Percentiles rank a stretch among this genome's conserved stretches.
These are phyloP conservation scores for Melieria crassipennis DNA, from an alignment of 2,888 invertebrate genomes.

Conservation along the genomic window DNA sequence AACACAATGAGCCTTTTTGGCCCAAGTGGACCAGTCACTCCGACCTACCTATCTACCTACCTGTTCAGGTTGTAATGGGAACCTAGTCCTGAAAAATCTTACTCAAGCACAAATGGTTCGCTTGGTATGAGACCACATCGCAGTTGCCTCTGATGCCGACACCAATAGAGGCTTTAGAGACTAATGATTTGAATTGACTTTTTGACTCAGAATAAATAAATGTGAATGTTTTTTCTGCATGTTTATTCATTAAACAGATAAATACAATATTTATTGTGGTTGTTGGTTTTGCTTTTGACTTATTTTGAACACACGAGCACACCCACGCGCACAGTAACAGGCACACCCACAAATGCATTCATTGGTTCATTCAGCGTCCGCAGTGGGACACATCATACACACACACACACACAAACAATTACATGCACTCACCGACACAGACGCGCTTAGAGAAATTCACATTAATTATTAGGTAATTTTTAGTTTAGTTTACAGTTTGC, in stretches of 20 bases:
- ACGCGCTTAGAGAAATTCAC: conserved; percentile 28
- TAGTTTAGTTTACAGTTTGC: conserved; percentile 13
- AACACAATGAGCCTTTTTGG: too few relatives aligned
- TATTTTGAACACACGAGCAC: conserved; percentile 14
- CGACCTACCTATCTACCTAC: too few relatives aligned
- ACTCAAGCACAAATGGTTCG: too few relatives aligned
- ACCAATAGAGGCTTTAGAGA: too few relatives aligned
- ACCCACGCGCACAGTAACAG: neutral
- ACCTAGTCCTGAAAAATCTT: too few relatives aligned
- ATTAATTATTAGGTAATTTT: conserved; percentile 19
- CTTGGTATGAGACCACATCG: too few relatives aligned
- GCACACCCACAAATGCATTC: neutral
- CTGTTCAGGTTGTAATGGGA: too few relatives aligned
- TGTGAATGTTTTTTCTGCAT: conserved; percentile 3
- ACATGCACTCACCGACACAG: neutral
- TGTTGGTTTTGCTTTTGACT: conserved; percentile 23
- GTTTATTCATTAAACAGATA: conserved; percentile 27
- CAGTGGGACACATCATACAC: neutral
- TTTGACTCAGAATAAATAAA: too few relatives aligned
- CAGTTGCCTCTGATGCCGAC: too few relatives aligned
- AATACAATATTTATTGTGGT: conserved; percentile 24
- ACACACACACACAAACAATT: conserved; percentile 2
- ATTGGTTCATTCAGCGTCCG: neutral
- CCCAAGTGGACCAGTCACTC: too few relatives aligned
- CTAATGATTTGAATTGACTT: too few relatives aligned